Percentiles rank a stretch among this genome's conserved stretches.
Evolutionary conservation across 2,888 invertebrate species (phyloP).

Genomic region (Bedellia somnulentella): DNA sequence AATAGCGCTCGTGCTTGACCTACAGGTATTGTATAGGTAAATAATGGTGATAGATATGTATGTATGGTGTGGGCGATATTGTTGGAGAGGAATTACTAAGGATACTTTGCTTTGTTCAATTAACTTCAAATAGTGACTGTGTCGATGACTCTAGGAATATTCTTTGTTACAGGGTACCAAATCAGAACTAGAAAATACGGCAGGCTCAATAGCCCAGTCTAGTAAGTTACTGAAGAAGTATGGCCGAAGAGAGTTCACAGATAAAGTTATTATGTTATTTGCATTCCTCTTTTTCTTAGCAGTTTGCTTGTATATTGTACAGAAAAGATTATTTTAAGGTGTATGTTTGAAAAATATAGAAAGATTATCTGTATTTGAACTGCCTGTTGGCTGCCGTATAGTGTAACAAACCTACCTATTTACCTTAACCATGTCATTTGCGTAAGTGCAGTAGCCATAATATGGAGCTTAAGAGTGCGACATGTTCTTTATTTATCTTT

Average conservation of each 20-base stretch:
- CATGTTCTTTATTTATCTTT: too few relatives aligned
- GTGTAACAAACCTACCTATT: background rate
- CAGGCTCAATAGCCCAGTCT: constrained; percentile 85
- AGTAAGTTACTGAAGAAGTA: constrained; percentile 92
- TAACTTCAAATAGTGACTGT: too few relatives aligned
- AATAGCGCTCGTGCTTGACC: too few relatives aligned
- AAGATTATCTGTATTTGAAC: background rate
- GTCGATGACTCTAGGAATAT: too few relatives aligned
- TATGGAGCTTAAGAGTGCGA: too few relatives aligned
- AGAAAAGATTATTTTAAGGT: constrained; percentile 80
- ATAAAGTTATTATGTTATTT: constrained; percentile 86
- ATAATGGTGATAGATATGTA: too few relatives aligned
- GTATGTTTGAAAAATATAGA: background rate
- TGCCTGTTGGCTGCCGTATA: too few relatives aligned
- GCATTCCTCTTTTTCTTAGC: constrained; percentile 88
- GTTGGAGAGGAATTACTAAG: too few relatives aligned
- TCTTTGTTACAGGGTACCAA: constrained; percentile 76
- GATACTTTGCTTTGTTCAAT: too few relatives aligned
- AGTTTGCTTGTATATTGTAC: constrained; percentile 90
- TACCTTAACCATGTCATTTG: background rate
- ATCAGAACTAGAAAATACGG: constrained; percentile 82
- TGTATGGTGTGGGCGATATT: too few relatives aligned
- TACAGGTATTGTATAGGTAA: too few relatives aligned
- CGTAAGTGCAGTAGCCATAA: too few relatives aligned
- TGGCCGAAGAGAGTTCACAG: constrained; percentile 91